These are phyloP conservation scores for Eulemur macaco DNA, from an alignment of 2,113 vertebrate species.

Conservation along the genomic window DNA sequence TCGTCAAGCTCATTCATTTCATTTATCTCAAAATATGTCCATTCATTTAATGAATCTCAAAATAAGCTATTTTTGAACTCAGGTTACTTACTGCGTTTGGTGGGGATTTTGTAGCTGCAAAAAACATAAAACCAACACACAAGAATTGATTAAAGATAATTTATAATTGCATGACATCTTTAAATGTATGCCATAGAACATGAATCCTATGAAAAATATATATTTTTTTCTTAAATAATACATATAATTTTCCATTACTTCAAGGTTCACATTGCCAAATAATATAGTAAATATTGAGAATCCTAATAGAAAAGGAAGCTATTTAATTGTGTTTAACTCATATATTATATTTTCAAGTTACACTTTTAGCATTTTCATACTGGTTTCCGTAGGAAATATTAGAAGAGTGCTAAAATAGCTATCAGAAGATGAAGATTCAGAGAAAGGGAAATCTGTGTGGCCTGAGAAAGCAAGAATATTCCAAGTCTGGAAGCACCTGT, in stretches of 20 bases:
- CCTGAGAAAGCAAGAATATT: neutral
- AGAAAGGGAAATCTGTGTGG: neutral
- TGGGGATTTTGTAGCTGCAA: neutral
- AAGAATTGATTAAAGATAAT: neutral
- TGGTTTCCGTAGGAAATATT: neutral
- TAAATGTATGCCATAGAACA: neutral
- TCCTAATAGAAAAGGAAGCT: neutral
- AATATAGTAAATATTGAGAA: neutral
- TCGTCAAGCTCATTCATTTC: neutral
- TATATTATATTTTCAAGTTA: neutral
- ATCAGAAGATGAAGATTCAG: neutral
- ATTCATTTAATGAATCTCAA: neutral
- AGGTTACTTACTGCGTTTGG: neutral
- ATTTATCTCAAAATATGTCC: neutral
- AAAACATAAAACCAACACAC: neutral
- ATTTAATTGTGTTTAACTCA: conserved; percentile 32
- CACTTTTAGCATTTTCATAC: neutral
- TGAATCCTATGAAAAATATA: neutral
- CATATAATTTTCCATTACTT: neutral
- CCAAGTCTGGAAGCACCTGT: neutral
- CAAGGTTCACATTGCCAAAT: neutral
- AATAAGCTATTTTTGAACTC: neutral
- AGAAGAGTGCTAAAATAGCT: neutral
- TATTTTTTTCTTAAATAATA: neutral
- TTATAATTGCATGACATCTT: neutral